phyloP scores from a whole-genome alignment of 2,113 vertebrate species.

The Ascaphus truei region DNA sequence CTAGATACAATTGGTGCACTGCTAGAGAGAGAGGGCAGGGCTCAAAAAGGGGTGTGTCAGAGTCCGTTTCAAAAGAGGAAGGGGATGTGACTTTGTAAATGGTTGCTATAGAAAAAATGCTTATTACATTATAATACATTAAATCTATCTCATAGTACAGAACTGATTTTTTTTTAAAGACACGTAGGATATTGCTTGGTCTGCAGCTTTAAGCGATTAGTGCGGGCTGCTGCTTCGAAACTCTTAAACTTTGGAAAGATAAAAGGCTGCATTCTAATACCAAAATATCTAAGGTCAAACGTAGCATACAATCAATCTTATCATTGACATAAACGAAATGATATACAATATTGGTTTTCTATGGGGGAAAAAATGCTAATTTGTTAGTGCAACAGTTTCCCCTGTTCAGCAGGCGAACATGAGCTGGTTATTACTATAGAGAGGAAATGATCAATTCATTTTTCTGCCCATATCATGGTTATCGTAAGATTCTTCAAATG shows the following conservation, averaged over 20 bases:
- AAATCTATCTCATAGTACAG: too few species aligned
- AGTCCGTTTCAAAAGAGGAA: too few species aligned
- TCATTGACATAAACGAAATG: slow-evolving; percentile 59
- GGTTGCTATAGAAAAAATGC: too few species aligned
- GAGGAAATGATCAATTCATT: slow-evolving; percentile 36
- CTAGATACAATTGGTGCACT: too few species aligned
- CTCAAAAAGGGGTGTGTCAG: too few species aligned
- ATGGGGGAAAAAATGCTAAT: slow-evolving; percentile 51
- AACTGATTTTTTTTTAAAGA: too few species aligned
- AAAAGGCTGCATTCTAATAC: slow-evolving; percentile 43
- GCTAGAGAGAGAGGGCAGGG: too few species aligned
- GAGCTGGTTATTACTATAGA: slow-evolving; percentile 40
- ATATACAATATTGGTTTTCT: slow-evolving; percentile 54
- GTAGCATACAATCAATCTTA: slow-evolving; percentile 54
- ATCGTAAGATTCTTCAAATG: background rate
- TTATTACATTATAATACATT: too few species aligned
- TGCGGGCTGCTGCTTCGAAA: too few species aligned
- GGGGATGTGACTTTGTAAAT: too few species aligned
- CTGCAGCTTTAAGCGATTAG: too few species aligned
- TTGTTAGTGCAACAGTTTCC: slow-evolving; percentile 45
- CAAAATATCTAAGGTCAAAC: slow-evolving; percentile 53
- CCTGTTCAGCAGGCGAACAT: slow-evolving; percentile 18
- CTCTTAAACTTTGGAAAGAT: background rate
- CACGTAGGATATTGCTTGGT: too few species aligned
- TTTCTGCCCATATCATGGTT: slow-evolving; percentile 20